Percentiles rank a stretch among this genome's conserved stretches.
phyloP scores from a whole-genome alignment of 2,888 invertebrate species.

The Apoderus coryli region DNA sequence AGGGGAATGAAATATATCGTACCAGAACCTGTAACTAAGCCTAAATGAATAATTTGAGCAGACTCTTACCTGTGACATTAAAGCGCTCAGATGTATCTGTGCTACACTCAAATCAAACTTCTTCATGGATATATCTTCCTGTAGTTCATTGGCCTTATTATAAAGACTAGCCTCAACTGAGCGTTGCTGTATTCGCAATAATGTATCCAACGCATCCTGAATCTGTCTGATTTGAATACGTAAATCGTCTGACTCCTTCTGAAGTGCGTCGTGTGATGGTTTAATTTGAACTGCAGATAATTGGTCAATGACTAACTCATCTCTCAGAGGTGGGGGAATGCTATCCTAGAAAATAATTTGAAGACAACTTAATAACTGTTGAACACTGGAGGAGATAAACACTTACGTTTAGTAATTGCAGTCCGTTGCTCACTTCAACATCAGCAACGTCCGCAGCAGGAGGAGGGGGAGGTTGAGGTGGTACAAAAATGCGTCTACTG shows the following conservation, averaged over 20 bases:
- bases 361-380: slow-evolving; percentile 1
- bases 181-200: slow-evolving; percentile 57
- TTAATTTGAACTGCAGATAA: slow-evolving; percentile 56
- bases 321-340: slow-evolving; percentile 59
- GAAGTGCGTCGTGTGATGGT: slow-evolving; percentile 60
- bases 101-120: slow-evolving; percentile 86
- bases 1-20: too few relatives aligned
- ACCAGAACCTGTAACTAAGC: too few relatives aligned
- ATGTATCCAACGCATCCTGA: slow-evolving; percentile 71
- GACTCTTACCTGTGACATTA: slow-evolving; percentile 80
- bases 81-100: slow-evolving; percentile 78
- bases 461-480: slow-evolving; percentile 52
- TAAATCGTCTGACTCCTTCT: slow-evolving; percentile 70
- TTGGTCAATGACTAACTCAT: slow-evolving; percentile 73
- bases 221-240: slow-evolving; percentile 78
- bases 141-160: slow-evolving; percentile 88
- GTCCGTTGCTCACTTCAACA: slow-evolving; percentile 28
- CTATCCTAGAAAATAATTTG: slow-evolving; percentile 39
- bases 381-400: slow-evolving; percentile 3
- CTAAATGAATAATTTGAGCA: too few relatives aligned
- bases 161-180: slow-evolving; percentile 69
- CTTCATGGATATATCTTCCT: slow-evolving; percentile 90
- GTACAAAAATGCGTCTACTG: slow-evolving; percentile 40
- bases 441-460: slow-evolving; percentile 33
- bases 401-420: slow-evolving; percentile 36